Evolutionary conservation across 2,888 invertebrate species (phyloP).

Genomic region (Nudaria mundana): DNA sequence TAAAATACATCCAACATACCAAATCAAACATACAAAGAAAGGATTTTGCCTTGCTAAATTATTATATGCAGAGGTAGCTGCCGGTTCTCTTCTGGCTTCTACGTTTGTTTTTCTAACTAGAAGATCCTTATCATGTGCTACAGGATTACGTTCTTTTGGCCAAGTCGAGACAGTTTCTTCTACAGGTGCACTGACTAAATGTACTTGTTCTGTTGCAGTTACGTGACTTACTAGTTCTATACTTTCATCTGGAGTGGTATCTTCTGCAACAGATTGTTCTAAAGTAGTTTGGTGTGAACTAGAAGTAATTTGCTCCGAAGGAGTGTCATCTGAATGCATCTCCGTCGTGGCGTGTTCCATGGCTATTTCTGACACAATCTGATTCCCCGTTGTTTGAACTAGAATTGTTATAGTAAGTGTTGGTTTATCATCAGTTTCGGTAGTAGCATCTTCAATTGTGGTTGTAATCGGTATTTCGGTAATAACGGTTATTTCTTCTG

Average conservation of each 20-base stretch:
- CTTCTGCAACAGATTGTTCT: not conserved
- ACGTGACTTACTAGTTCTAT: too few relatives aligned
- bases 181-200: slow-evolving; percentile 1
- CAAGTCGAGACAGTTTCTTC: slow-evolving; percentile 20
- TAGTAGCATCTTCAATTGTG: slow-evolving; percentile 7
- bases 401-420: slow-evolving; percentile 6
- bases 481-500: too few relatives aligned
- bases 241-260: not conserved
- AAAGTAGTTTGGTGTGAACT: not conserved
- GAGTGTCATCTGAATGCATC: not conserved
- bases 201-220: slow-evolving; percentile 6
- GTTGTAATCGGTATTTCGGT: slow-evolving; percentile 1
- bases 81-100: slow-evolving; percentile 36
- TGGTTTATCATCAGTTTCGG: slow-evolving; percentile 5
- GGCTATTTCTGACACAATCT: too few relatives aligned
- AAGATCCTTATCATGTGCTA: slow-evolving; percentile 26
- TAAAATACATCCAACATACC: slow-evolving; percentile 36
- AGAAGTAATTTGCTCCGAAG: not conserved
- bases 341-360: too few relatives aligned
- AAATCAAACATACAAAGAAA: slow-evolving; percentile 37
- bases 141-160: slow-evolving; percentile 35
- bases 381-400: slow-evolving; percentile 2
- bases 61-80: slow-evolving; percentile 24
- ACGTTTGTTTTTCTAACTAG: slow-evolving; percentile 31
- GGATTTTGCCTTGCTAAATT: slow-evolving; percentile 27